Evolutionary conservation across 2,888 invertebrate genomes (phyloP).

Genomic region (Xanthia togata): DNA sequence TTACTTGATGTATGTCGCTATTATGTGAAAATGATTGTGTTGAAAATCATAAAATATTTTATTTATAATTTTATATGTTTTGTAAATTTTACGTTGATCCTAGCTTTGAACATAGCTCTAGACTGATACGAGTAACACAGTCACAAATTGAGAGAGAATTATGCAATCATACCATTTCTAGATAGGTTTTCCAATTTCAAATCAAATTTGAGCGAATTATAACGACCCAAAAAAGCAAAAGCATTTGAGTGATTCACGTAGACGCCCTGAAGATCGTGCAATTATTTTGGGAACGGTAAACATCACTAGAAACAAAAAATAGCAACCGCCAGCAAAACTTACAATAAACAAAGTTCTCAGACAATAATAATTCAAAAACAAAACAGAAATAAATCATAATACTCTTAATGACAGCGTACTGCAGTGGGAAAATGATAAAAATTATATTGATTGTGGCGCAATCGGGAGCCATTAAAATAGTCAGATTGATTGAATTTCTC

Average conservation of each 20-base stretch:
- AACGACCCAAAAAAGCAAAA: not conserved
- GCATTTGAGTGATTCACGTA: not conserved
- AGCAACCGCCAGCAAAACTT: conserved; percentile 25
- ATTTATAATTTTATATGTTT: not conserved
- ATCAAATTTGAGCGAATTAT: not conserved
- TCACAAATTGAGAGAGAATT: not conserved
- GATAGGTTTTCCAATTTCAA: too few relatives aligned
- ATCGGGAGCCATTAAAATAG: conserved; percentile 84
- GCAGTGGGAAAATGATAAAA: conserved; percentile 72
- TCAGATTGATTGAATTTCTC: conserved; percentile 85
- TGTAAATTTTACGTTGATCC: not conserved
- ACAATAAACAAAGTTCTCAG: conserved; percentile 46
- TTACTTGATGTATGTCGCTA: conserved; percentile 48
- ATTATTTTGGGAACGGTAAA: not conserved
- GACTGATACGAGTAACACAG: not conserved
- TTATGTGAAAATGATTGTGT: conserved; percentile 20
- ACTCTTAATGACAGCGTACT: conserved; percentile 76
- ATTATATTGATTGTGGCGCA: conserved; percentile 78
- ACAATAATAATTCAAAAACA: conserved; percentile 59
- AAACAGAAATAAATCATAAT: conserved; percentile 61
- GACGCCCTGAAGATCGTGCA: not conserved
- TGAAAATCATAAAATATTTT: conserved; percentile 1
- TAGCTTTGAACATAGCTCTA: not conserved
- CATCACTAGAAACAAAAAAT: not conserved
- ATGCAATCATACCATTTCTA: not conserved